Evolutionary conservation across 2,113 vertebrate species (phyloP).

Genomic region (Mormyrus lacerda): DNA sequence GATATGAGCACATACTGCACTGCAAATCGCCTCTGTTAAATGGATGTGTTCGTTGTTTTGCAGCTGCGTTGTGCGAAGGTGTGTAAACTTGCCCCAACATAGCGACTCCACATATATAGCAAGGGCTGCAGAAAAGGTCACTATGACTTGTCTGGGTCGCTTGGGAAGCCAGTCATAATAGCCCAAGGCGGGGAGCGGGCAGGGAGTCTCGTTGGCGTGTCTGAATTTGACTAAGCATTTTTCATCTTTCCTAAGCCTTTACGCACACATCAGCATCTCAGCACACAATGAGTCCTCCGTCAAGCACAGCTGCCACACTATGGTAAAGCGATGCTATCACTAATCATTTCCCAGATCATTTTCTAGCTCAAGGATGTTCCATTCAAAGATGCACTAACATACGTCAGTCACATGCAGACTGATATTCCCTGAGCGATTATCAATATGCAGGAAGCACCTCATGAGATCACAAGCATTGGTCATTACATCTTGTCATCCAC

Average conservation of each 20-base stretch:
- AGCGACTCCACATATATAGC: background rate
- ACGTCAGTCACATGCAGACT: background rate
- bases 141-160: conserved; percentile 5
- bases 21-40: background rate
- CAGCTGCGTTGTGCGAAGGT: background rate
- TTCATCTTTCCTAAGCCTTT: background rate
- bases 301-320: background rate
- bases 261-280: background rate
- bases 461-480: background rate
- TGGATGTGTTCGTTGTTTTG: background rate
- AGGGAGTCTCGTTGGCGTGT: background rate
- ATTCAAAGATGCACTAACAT: background rate
- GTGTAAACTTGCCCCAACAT: background rate
- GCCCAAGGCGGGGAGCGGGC: background rate
- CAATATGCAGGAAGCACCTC: background rate
- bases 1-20: background rate
- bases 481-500: background rate
- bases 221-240: conserved; percentile 8
- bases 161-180: conserved; percentile 11
- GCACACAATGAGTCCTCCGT: background rate
- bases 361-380: background rate
- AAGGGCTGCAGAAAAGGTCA: background rate
- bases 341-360: background rate
- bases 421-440: background rate
- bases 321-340: background rate